Base-by-base conservation (phyloP, 2,113 vertebrate genomes). In the Paracanthobrama guichenoti region DNA sequence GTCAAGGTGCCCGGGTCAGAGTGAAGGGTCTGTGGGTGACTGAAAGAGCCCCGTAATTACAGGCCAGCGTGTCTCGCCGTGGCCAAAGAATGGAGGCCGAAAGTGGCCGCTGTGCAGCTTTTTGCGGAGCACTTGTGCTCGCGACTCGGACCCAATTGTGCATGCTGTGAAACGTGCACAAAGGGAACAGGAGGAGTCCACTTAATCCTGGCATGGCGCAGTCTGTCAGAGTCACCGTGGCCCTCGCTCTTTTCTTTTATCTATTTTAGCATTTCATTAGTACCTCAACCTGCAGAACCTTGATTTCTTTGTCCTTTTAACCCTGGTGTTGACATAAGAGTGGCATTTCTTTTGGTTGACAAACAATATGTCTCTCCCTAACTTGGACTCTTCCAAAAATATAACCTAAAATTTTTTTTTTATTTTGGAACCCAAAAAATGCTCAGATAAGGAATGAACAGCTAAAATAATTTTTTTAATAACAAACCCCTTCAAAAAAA, bases 171-270 rank as follows among this genome's bases (percentile, higher is more conserved):
- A 91, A 91, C 79, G 75, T 85, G 86, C 91, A 93, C 90, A 93
- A 93, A 55, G 92, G 53, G 90, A 90, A 92, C 90, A 90, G 91
- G 91, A 88, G 91, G 91, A 87, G 91, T 90, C 91, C 93, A 93
- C 92, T 93, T 93, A 91, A 92, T 91, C 88, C 90, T 66, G 77
- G 85, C 77, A 69, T 90, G 90, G 87, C 86, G 88, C 87, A 81
- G 88, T 90, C 89, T 90, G 88, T 91, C 85, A 75, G 87, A 90
- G 89, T 88, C 71, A 87, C 73, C 81, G 69, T 67, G 83, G 77
- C 77, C 81, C 79, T 76, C 67, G 57, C 80, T 73, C 86, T 77
- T 86, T 62, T 71, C 84, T 87, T 88, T 88, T 87, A 89, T 90
- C 88, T 88, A 72, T 85, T 89, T 89, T 87, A 89, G 66, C 66